A percentile compares a stretch with the other conserved stretches of the same genome.
Conservation (phyloP, 2,113 vertebrate genomes). For the Columba janthina region DNA sequence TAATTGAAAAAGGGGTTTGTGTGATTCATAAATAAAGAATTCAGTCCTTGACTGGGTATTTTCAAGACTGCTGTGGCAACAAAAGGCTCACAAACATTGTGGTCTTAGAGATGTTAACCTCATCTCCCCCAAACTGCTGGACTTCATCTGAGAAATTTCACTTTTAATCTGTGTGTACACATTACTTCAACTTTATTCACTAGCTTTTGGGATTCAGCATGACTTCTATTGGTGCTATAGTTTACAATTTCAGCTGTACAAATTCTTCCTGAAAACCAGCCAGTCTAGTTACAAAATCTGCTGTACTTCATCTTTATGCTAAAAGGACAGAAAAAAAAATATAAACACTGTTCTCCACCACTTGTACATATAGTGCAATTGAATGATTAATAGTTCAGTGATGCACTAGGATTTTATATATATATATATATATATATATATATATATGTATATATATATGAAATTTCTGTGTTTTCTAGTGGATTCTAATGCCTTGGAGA, state of each 20-base stretch:
- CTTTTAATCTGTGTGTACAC: background rate
- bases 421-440: too few relatives aligned
- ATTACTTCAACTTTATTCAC: background rate
- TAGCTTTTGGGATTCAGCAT: background rate
- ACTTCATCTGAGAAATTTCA: background rate
- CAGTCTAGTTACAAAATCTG: background rate
- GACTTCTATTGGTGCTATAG: background rate
- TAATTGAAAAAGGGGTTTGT: background rate
- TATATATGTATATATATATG: too few relatives aligned
- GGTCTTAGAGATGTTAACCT: background rate
- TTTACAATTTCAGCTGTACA: background rate
- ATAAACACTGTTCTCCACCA: background rate
- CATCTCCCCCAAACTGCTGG: background rate
- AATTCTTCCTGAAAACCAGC: background rate
- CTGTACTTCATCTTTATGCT: background rate
- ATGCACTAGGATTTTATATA: background rate
- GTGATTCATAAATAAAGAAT: background rate
- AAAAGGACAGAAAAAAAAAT: background rate
- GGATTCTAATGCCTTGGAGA: background rate
- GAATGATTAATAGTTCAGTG: background rate
- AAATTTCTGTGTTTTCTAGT: background rate
- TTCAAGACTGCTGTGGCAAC: background rate
- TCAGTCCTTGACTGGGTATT: background rate
- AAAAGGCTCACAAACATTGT: background rate
- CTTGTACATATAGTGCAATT: background rate